A percentile compares a stretch with the other conserved stretches of the same genome.
Evolutionary conservation across 2,888 invertebrate genomes (phyloP).

Genomic region (Nephrotoma flavescens): DNA sequence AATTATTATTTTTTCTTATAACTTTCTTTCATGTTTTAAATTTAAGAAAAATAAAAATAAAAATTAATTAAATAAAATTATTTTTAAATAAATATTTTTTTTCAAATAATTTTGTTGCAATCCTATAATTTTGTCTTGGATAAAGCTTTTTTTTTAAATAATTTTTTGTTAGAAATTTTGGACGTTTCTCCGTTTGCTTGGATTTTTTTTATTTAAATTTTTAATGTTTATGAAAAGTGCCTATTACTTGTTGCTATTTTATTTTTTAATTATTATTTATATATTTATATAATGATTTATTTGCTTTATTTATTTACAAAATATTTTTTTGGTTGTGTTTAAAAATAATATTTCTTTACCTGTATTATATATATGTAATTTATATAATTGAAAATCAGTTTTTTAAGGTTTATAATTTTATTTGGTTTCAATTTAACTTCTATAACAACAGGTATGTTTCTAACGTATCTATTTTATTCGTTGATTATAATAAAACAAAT

Average conservation of each 20-base stretch:
- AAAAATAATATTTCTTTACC: background rate
- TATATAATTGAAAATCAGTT: background rate
- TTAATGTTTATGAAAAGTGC: background rate
- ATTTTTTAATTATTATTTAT: background rate
- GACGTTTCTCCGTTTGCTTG: background rate
- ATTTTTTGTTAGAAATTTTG: background rate
- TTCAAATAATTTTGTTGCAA: background rate
- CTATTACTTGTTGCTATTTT: background rate
- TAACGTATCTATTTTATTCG: background rate
- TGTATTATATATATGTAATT: background rate
- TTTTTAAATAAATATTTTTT: background rate
- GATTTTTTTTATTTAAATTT: background rate
- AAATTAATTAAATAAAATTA: background rate
- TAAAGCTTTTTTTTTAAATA: slow-evolving; percentile 1
- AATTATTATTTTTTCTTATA: background rate
- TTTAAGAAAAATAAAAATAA: background rate
- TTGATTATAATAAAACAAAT: background rate
- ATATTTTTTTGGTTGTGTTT: background rate
- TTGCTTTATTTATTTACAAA: background rate
- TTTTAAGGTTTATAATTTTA: background rate
- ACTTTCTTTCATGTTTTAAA: background rate
- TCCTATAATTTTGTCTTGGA: background rate
- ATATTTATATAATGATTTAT: background rate
- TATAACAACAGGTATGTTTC: background rate
- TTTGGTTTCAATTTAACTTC: background rate